Evolutionary conservation across 1,140 invertebrate genomes (phyloP).

Genomic region (Hesperophylax magnus): DNA sequence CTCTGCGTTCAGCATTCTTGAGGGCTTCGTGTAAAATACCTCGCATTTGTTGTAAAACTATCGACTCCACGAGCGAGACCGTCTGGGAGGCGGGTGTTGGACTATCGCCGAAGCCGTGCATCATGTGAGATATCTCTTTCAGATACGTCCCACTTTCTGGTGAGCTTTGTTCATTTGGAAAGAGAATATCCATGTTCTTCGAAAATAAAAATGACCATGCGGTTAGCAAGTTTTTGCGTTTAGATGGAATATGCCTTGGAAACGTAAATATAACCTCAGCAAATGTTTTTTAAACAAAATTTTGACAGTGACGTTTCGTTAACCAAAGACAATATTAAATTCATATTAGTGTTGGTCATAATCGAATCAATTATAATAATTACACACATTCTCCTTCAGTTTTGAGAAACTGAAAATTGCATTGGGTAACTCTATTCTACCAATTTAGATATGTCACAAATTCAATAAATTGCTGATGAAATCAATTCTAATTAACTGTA

Average conservation of each 20-base stretch:
- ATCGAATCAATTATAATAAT: no score
- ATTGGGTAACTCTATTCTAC: no score
- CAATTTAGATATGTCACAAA: no score
- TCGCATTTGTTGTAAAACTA: constrained; percentile 72
- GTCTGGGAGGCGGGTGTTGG: constrained; percentile 71
- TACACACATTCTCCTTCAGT: no score
- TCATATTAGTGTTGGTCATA: no score
- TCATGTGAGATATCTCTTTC: constrained; percentile 74
- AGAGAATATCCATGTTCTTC: constrained; percentile 41
- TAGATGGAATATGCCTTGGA: background rate
- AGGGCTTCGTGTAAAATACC: constrained; percentile 68
- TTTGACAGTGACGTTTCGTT: no score
- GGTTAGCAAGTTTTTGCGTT: background rate
- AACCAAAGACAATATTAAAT: no score
- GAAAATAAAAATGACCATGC: background rate
- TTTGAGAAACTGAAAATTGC: no score
- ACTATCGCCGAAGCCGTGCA: constrained; percentile 77
- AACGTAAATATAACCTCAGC: background rate
- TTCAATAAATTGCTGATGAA: no score
- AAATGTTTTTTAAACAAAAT: background rate
- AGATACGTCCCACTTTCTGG: constrained; percentile 45
- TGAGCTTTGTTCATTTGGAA: constrained; percentile 42
- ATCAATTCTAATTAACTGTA: no score
- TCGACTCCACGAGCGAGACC: constrained; percentile 73
- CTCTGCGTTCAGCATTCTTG: constrained; percentile 68